A percentile compares a stretch with the other conserved stretches of the same genome.
phyloP scores from a whole-genome alignment of 2,797 vertebrate species.

The Hippopotamyrus pictus region DNA sequence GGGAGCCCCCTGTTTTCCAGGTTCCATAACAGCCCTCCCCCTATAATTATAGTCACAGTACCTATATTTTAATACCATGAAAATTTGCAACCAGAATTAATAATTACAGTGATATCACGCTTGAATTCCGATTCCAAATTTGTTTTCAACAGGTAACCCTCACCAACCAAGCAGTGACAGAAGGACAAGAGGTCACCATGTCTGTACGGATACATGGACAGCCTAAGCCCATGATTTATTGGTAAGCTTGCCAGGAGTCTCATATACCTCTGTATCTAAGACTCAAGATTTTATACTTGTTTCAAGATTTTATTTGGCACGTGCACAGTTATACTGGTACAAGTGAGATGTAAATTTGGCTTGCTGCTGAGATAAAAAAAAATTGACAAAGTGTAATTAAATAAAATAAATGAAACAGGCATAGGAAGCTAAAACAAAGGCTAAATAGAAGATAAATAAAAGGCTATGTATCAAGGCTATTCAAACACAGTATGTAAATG shows the following conservation, averaged over 20 bases:
- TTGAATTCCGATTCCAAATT: constrained; percentile 3
- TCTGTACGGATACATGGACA: constrained; percentile 80
- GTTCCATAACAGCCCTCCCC: constrained; percentile 45
- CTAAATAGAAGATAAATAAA: background rate
- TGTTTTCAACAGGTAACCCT: constrained; percentile 64
- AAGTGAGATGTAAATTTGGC: background rate
- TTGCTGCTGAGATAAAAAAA: background rate
- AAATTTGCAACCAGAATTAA: background rate
- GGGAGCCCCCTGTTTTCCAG: constrained; percentile 84
- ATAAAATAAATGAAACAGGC: background rate
- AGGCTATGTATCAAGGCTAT: background rate
- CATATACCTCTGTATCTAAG: background rate
- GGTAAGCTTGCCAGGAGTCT: constrained; percentile 62
- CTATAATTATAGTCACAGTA: background rate
- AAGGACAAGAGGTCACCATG: constrained; percentile 89
- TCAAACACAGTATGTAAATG: background rate
- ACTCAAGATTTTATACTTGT: background rate
- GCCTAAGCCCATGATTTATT: constrained; percentile 93
- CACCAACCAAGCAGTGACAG: constrained; percentile 77
- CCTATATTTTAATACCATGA: background rate
- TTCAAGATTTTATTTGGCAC: background rate
- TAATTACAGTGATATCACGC: background rate
- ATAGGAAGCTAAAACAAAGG: background rate
- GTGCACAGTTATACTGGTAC: background rate
- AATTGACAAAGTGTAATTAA: background rate